Evolutionary conservation across 37 sponge, comb jelly and placozoan species (phyloP), one percentile per base, ranked within the genome.

Genomic region (Amphimedon queenslandica): DNA sequence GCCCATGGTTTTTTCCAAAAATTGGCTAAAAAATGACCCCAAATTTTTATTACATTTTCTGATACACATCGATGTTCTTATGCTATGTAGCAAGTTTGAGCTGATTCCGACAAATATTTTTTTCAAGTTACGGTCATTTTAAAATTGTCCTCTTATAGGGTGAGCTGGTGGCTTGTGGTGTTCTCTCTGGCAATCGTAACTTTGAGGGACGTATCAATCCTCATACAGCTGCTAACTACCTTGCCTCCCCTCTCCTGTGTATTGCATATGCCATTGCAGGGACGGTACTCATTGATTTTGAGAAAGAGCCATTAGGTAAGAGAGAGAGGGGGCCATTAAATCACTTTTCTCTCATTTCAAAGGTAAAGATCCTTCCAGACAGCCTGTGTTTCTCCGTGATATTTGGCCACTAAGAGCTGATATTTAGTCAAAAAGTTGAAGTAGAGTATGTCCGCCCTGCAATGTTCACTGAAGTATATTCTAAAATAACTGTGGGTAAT

Each of bases 181-280:
- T 94, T 21, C 76, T 94, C 38, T 87, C 88, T 3, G 95, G 95
- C 29, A 94, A 94, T 69, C 69, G 95, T 38, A 94, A 94, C 77
- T 94, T 94, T 83, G 95, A 94, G 61, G 95, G 92, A n/a, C 88
- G 95, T 39, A 87, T 94, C 64, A 84, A 94, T 63, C 95, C 95
- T 33, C 85, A 87, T 65, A 94, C 95, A 0, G 38, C 92, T 32
- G 96, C 96, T 27, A 95, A 95, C 83, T 95, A 92, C 69, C 80
- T 92, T 23, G 86, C 93, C 40, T 95, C 96, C 3, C 96, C 96
- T 57, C 92, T 73, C 23, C 82, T 95, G 55, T 93, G 94, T 42
- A 91, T 91, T 33, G 96, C 96, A 20, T 95, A 95, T 41, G 96
- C 96, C 58, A 78, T 95, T 30, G 92, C 96, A 32, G 96, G 96